Conservation (phyloP, 2,113 vertebrate genomes). For the Tinamus guttatus region DNA sequence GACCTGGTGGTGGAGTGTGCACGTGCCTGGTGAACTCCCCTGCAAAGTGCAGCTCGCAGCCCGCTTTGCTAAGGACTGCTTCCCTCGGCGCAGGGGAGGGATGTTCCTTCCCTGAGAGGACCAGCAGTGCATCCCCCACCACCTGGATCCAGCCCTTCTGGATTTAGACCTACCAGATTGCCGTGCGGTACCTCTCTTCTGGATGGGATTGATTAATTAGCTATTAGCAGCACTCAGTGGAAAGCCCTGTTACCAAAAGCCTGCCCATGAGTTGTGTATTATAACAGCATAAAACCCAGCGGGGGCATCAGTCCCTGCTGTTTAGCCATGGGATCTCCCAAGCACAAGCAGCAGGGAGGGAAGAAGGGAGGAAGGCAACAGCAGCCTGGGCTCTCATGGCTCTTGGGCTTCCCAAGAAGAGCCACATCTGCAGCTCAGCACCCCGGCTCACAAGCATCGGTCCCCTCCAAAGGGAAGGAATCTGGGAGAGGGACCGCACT, state of each 20-base stretch:
- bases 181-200: not conserved
- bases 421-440: not conserved
- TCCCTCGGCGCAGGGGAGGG: not conserved
- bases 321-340: not conserved
- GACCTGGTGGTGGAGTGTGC: not conserved
- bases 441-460: accelerated
- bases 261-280: accelerated
- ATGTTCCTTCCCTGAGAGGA: not conserved
- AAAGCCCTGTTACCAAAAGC: not conserved
- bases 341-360: not conserved
- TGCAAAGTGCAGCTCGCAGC: no score
- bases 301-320: accelerated
- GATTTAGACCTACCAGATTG: not conserved
- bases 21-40: no score
- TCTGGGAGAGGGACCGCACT: not conserved
- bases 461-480: not conserved
- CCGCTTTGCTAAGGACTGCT: no score
- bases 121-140: accelerated
- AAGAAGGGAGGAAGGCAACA: not conserved
- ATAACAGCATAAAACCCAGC: not conserved
- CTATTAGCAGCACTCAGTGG: not conserved
- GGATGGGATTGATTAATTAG: not conserved
- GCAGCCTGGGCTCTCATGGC: not conserved
- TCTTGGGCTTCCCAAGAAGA: not conserved
- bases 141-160: not conserved